Evolutionary conservation across 2,113 vertebrate genomes (phyloP).

Genomic region (Cranoglanis bouderius): DNA sequence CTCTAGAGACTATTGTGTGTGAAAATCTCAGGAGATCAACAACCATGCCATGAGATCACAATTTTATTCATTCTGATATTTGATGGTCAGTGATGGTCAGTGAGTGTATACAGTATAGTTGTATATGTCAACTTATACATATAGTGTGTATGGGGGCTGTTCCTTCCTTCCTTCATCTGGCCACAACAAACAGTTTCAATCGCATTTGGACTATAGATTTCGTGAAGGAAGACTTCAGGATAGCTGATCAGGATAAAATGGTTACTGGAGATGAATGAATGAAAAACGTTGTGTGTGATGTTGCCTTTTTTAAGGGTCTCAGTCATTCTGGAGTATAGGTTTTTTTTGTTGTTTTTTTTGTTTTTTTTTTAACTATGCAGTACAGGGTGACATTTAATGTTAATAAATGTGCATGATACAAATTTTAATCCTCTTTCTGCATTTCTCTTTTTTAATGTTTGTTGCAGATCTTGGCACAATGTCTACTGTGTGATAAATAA

Average conservation of each 20-base stretch:
- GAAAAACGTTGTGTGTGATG: neutral
- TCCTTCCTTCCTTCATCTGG: neutral
- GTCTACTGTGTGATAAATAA: constrained; percentile 93
- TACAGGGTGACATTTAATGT: neutral
- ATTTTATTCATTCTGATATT: too few relatives aligned
- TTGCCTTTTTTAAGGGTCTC: neutral
- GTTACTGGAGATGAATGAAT: neutral
- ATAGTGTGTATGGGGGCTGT: neutral
- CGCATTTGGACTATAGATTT: neutral
- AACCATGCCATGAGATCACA: too few relatives aligned
- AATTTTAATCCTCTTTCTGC: neutral
- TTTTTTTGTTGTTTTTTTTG: too few relatives aligned
- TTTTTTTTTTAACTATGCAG: too few relatives aligned
- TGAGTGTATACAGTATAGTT: neutral
- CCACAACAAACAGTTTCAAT: neutral
- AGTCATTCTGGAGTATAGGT: neutral
- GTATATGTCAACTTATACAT: neutral
- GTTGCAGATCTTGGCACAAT: constrained; percentile 93
- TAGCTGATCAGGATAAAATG: neutral
- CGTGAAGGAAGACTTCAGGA: too few relatives aligned
- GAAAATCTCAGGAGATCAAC: too few relatives aligned
- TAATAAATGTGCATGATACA: neutral
- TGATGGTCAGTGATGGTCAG: neutral
- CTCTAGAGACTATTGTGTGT: too few relatives aligned
- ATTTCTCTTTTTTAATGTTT: neutral